phyloP scores from a whole-genome alignment of 64 coral and sea anemone species.

The Cladopsammia gracilis region DNA sequence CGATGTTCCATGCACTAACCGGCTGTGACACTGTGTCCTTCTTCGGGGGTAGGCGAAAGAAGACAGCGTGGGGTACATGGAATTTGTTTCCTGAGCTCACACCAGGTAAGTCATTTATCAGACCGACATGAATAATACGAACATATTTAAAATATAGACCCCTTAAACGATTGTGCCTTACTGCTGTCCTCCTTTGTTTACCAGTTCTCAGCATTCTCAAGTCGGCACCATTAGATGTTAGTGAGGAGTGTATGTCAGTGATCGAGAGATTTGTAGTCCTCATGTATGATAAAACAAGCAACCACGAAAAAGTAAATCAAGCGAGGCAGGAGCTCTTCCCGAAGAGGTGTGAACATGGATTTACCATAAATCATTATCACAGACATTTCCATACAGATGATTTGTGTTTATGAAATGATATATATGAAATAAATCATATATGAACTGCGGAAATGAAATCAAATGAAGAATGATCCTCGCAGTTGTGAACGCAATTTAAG shows the following conservation, averaged over 20 bases:
- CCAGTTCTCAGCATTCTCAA: background rate
- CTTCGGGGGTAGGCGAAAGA: slow-evolving; percentile 1
- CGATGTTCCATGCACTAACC: slow-evolving; percentile 35
- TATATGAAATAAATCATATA: too few species aligned
- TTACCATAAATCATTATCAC: too few species aligned
- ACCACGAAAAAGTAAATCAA: background rate
- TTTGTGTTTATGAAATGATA: too few species aligned
- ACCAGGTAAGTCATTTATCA: too few species aligned
- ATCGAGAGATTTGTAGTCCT: slow-evolving; percentile 25
- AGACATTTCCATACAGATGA: too few species aligned
- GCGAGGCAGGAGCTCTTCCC: background rate
- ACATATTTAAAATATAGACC: too few species aligned
- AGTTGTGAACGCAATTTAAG: too few species aligned
- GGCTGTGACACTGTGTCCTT: slow-evolving; percentile 45
- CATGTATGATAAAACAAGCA: slow-evolving; percentile 33
- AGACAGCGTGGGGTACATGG: slow-evolving; percentile 37
- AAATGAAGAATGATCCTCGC: too few species aligned
- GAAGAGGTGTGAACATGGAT: background rate
- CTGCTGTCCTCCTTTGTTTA: too few species aligned
- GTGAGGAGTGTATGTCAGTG: background rate
- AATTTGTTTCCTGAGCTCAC: slow-evolving; percentile 37
- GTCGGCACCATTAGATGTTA: background rate
- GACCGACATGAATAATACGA: too few species aligned
- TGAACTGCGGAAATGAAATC: too few species aligned
- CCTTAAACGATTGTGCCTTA: too few species aligned